Base-by-base conservation (phyloP, 1,140 invertebrate genomes). In the Drosophila ogumai region DNA sequence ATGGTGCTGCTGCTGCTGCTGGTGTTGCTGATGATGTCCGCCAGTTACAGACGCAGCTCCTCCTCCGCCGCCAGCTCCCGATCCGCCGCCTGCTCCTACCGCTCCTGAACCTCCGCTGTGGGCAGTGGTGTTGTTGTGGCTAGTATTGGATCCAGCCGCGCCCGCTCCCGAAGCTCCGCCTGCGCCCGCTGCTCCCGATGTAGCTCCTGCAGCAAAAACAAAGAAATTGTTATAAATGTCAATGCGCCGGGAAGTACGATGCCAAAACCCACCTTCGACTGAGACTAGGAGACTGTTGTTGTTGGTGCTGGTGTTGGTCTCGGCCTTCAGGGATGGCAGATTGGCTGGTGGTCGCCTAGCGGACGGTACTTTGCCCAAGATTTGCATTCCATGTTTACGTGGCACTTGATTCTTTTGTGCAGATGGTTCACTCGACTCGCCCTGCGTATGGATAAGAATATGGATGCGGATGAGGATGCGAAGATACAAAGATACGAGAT, bases 301-400 rank as follows among this genome's bases (percentile, higher is more conserved):
- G 65, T 81, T 79, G 63, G 36, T 81, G 71, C 56, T 80, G 69
- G 63, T 95, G 95, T 94, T 94, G 90, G 94, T 94, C 95, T 99
- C 98, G 93, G 97, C 98, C 95, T 98, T 99, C 94, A 99, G 94
- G 96, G 98, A 99, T 93, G 98, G 98, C 94, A 99, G 94, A 95
- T 99, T 98, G 93, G 97, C 98, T 93, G 98, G 98, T 94, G 98
- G 97, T 93, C 98, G 96, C 94, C 98, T 96, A 93, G 97, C 96
- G 93, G 96, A 97, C 93, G 97, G 97, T 94, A 99, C 97, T 96
- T 99, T 99, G 94, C 98, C 98, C 96, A 99, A 96, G 94, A 95
- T 97, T 97, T 99, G 98, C 96, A 99, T 97, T 95, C 98, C 98
- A 98, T 99, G 97, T 97, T 98, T 98, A 93, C 97, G 96, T 91